These are phyloP conservation scores for Drosophila nr. perissopoda DNA, from an alignment of 2,888 invertebrate species.

Conservation along the genomic window DNA sequence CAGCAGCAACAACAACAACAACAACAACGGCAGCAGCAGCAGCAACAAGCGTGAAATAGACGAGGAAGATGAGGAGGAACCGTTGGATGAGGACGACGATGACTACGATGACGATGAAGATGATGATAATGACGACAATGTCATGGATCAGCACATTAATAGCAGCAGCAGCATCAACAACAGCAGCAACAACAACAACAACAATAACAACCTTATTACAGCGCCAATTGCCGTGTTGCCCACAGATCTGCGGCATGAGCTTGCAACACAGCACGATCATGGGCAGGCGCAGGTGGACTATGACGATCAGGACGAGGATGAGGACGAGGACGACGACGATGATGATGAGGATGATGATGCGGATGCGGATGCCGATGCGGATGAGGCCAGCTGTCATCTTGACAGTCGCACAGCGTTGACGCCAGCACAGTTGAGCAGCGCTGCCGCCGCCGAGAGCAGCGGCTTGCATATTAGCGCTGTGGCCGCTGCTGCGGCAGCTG, in stretches of 20 bases:
- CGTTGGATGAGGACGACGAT: conserved; percentile 48
- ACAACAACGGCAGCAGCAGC: conserved; percentile 24
- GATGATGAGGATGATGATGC: conserved; percentile 66
- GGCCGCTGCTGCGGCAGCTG: conserved; percentile 62
- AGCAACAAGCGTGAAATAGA: conserved; percentile 19
- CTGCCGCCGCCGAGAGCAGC: conserved; percentile 57
- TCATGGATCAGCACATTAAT: conserved; percentile 42
- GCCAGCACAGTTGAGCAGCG: conserved; percentile 50
- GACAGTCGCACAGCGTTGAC: conserved; percentile 50
- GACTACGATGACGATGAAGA: conserved; percentile 50
- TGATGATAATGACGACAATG: conserved; percentile 42
- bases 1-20: conserved; percentile 31
- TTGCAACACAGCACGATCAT: conserved; percentile 19
- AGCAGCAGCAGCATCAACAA: conserved; percentile 44
- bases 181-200: conserved; percentile 40
- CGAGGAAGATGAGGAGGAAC: conserved; percentile 34
- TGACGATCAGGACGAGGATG: conserved; percentile 54
- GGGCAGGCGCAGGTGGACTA: conserved; percentile 41
- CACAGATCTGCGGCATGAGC: conserved; percentile 57
- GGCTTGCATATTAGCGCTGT: conserved; percentile 63
- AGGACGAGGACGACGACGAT: conserved; percentile 27
- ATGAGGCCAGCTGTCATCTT: conserved; percentile 51
- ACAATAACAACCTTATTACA: conserved; percentile 35
- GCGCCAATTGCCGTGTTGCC: conserved; percentile 30
- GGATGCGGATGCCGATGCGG: conserved; percentile 59